Conservation (phyloP, 2,113 vertebrate genomes). For the Pipa parva region DNA sequence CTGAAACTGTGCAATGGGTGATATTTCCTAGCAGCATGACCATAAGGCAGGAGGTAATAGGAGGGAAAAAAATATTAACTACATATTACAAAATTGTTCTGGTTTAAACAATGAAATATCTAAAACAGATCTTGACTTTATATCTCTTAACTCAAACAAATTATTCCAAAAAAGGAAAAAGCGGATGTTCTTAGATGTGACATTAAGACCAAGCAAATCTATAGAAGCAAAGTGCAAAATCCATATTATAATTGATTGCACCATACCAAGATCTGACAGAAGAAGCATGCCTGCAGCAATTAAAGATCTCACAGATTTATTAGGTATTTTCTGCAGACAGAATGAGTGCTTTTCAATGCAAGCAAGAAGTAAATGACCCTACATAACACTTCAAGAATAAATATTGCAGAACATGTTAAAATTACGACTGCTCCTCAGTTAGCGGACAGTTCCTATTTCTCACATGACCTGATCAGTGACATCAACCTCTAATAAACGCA, state of each 20-base stretch:
- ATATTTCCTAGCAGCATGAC: too few relatives aligned
- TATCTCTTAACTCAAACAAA: too few relatives aligned
- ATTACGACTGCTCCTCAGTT: conserved; percentile 38
- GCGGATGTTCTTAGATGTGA: background rate
- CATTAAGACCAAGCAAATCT: background rate
- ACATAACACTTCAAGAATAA: conserved; percentile 43
- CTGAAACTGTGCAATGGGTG: too few relatives aligned
- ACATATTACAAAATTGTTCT: too few relatives aligned
- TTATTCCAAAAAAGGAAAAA: too few relatives aligned
- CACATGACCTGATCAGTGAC: conserved; percentile 49
- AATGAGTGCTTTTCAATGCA: conserved; percentile 16
- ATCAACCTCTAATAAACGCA: conserved; percentile 44
- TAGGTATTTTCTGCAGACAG: conserved; percentile 4
- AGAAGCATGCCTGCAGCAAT: conserved; percentile 2
- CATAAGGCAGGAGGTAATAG: too few relatives aligned
- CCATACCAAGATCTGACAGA: background rate
- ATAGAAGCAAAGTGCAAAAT: background rate
- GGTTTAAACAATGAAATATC: too few relatives aligned
- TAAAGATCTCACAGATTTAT: conserved; percentile 32
- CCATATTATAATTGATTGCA: conserved; percentile 11
- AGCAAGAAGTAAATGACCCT: conserved; percentile 35
- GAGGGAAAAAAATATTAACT: too few relatives aligned
- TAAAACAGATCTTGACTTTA: too few relatives aligned
- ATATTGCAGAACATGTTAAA: conserved; percentile 42
- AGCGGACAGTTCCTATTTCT: conserved; percentile 30